Base-by-base conservation (phyloP, 2,888 invertebrate genomes). In the Agrotis clavis region DNA sequence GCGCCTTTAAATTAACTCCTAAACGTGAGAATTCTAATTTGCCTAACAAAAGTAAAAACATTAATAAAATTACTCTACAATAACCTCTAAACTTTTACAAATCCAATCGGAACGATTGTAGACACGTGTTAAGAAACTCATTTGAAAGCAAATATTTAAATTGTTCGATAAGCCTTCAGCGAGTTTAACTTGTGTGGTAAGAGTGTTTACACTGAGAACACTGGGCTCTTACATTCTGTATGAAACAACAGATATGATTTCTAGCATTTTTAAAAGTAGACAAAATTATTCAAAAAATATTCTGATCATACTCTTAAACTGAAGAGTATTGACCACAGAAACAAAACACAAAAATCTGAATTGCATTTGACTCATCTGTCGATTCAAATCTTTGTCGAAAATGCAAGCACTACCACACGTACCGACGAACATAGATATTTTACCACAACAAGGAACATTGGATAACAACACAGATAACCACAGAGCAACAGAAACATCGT, bases 391-490 rank as follows among this genome's bases (percentile, higher is more conserved):
- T 57, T 57, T n/a, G 3, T 18, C 30, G 4, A 18, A 54, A 54
- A 4, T 30, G 7, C 13, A 47, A 25, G 56, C 47, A 6, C 54
- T 35, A 0, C 30, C 19, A n/a, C 51, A 62, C 57, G 30, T 19
- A 14, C 11, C 13, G n/a, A 25, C 21, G 67, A 50, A 64, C 16
- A 41, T 1, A 41, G 14, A 6, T 45, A 41, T 67, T 48, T 67
- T 13, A 7, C 61, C 18, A 59, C 54, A 71, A 67, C 30, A 59
- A 59, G 41, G 35, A 67, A 59, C 54, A 48, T 67, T 67, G 25
- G 45, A 35, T 59, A 72, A 66, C 66, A 81, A 78, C 67, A 80
- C 51, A 68, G 63, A 50, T 67, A 81, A 64, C 61, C 51, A n/a
- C 41, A 79, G 62, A 67, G 41, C 21, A 65, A 64, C 62, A 65